Conservation (phyloP, 2,888 invertebrate genomes). For the Scaptomyza cyrtandrae region DNA sequence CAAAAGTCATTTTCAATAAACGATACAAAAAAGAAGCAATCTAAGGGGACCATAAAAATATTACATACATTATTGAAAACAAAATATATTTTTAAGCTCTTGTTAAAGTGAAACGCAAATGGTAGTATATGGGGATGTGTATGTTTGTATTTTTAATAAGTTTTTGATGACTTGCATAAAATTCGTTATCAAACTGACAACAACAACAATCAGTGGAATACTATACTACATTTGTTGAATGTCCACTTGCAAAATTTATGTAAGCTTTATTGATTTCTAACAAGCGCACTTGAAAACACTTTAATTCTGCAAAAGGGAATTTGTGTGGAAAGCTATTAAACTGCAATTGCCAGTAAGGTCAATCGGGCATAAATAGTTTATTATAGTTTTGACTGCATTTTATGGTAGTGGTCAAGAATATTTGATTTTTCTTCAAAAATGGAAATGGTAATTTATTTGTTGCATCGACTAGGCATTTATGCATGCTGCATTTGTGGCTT, state of each 20-base stretch:
- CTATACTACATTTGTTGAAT: background rate
- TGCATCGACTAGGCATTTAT: background rate
- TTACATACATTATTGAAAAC: background rate
- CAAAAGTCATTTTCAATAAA: constrained; percentile 48
- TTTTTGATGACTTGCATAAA: constrained; percentile 39
- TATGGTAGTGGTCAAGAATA: background rate
- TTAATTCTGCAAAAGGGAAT: constrained; percentile 5
- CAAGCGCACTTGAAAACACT: constrained; percentile 14
- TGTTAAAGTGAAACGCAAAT: constrained; percentile 15
- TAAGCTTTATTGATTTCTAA: constrained; percentile 30
- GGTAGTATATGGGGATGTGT: constrained; percentile 2
- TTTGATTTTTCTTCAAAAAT: constrained; percentile 1
- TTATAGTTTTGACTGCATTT: constrained; percentile 9
- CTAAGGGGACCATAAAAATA: background rate
- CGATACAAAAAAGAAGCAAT: constrained; percentile 1
- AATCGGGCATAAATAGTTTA: constrained; percentile 22
- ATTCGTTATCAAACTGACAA: background rate
- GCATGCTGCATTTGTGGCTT: background rate
- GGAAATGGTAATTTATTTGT: constrained; percentile 15
- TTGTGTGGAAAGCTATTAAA: constrained; percentile 19
- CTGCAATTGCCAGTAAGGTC: constrained; percentile 6
- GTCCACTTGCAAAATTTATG: constrained; percentile 10
- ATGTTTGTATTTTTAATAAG: constrained; percentile 34
- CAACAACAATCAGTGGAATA: background rate
- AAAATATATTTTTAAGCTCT: constrained; percentile 7